Evolutionary conservation across 2,888 invertebrate genomes (phyloP).

Genomic region (Ichneumoninae sp.): DNA sequence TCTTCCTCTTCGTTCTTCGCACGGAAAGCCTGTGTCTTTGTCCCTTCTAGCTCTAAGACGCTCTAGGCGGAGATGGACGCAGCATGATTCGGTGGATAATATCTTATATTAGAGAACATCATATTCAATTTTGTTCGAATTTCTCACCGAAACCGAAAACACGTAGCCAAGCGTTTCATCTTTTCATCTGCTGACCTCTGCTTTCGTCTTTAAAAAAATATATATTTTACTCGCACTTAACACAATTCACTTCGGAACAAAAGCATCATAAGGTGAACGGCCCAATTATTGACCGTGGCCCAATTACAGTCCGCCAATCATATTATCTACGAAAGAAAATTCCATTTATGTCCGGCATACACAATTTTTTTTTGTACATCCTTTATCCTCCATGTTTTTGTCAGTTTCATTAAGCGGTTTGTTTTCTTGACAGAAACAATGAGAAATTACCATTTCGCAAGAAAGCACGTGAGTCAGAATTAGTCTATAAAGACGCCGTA

Average conservation of each 20-base stretch:
- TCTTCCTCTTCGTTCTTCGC: conserved; percentile 20
- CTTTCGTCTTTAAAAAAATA: not conserved
- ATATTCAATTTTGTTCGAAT: not conserved
- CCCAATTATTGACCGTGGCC: too few relatives aligned
- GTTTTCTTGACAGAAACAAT: not conserved
- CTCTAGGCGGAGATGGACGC: not conserved
- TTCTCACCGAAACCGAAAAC: not conserved
- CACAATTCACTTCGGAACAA: not conserved
- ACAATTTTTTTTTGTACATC: too few relatives aligned
- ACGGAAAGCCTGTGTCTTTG: not conserved
- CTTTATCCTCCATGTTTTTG: too few relatives aligned
- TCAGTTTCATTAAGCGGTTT: not conserved
- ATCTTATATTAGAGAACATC: not conserved
- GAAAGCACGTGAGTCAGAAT: not conserved
- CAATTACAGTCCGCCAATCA: too few relatives aligned
- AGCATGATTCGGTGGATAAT: not conserved
- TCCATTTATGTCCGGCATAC: too few relatives aligned
- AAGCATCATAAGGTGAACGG: too few relatives aligned
- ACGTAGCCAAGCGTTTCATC: not conserved
- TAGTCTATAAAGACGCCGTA: too few relatives aligned
- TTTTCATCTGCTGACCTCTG: not conserved
- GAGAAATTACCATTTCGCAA: not conserved
- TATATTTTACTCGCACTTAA: not conserved
- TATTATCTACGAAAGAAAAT: too few relatives aligned
- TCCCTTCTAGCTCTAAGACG: conserved; percentile 3